A percentile compares a stretch with the other conserved stretches of the same genome.
Conservation (phyloP, 2,797 vertebrate species). For the Nannoperca australis region DNA sequence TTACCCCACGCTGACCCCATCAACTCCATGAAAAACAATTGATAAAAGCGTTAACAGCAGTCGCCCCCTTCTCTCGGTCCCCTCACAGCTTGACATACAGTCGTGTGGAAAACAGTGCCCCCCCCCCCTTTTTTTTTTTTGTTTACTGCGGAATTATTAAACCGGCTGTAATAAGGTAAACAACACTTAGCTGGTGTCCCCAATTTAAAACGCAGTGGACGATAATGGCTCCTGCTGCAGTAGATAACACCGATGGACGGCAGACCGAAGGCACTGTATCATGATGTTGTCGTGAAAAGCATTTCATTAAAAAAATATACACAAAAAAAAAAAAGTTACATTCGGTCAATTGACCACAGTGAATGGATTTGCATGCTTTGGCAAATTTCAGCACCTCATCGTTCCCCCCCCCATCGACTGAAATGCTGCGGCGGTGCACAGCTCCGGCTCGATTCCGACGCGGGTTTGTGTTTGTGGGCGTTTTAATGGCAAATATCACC, state of each 20-base stretch:
- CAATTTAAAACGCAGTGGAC: constrained; percentile 36
- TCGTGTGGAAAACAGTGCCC: constrained; percentile 54
- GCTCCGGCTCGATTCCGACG: constrained; percentile 22
- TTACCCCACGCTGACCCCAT: constrained; percentile 82
- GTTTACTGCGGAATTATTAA: constrained; percentile 37
- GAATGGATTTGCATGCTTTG: constrained; percentile 32
- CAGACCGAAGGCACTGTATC: constrained; percentile 1
- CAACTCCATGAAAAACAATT: constrained; percentile 77
- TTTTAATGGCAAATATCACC: constrained; percentile 46
- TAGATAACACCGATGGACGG: constrained; percentile 52
- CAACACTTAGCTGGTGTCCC: constrained; percentile 35
- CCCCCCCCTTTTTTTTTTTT: constrained; percentile 33
- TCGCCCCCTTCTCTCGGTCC: constrained; percentile 53
- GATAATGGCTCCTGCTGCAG: constrained; percentile 67
- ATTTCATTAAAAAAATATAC: not conserved
- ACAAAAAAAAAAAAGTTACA: not conserved
- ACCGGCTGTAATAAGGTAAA: constrained; percentile 51
- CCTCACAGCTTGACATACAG: constrained; percentile 69
- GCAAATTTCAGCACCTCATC: constrained; percentile 40
- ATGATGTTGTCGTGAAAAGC: not conserved
- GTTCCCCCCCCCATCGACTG: constrained; percentile 22
- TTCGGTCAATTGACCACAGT: not conserved
- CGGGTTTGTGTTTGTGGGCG: constrained; percentile 49
- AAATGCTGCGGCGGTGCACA: constrained; percentile 49
- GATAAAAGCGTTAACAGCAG: constrained; percentile 77